Base-by-base conservation (phyloP, 2,888 invertebrate genomes). In the Baronia brevicornis region DNA sequence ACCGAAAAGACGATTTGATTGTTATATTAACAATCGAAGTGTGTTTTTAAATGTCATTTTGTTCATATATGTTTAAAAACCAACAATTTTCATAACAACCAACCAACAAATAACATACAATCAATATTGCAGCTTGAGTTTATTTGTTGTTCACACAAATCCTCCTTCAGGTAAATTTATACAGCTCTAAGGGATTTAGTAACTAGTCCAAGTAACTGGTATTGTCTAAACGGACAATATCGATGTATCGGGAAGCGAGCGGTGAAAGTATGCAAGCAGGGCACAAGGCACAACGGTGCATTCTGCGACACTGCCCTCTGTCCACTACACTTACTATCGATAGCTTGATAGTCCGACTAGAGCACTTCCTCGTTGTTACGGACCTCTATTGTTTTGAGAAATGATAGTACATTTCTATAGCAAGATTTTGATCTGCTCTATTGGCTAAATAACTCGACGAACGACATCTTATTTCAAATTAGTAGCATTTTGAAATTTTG, bases 251-350 rank as follows among this genome's bases (percentile, higher is more conserved):
- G 67, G 65, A 70, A 70, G 62, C 59, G 53, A 57, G 49, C 51
- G 73, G 80, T 75, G 80, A 79, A 82, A 82, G 80, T 79, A 78
- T 70, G 73, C 70, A 73, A 72, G 62, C 60, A 50, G 70, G 66
- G 63, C 72, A 66, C 63, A 60, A 57, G 52, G 54, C 50, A 62
- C 69, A 66, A 63, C 65, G 66, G 61, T 59, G 66, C 58, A 67
- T 60, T 57, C 58, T 61, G 67, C 67, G 72, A 72, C 71, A 67
- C 75, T 78, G 74, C 64, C 72, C 75, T 60, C 60, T 68, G 77
- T 74, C 79, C 74, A 74, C 65, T 66, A 46, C 56, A 54, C 44
- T 57, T 53, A 54, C 33, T 46, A 44, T 43, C 45, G 53, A 56
- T 53, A 54, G 46, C 47, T 49, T 45, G 51, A 54, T 59, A 60